Conservation (phyloP, 1,140 invertebrate species). For the Cydia splendana region DNA sequence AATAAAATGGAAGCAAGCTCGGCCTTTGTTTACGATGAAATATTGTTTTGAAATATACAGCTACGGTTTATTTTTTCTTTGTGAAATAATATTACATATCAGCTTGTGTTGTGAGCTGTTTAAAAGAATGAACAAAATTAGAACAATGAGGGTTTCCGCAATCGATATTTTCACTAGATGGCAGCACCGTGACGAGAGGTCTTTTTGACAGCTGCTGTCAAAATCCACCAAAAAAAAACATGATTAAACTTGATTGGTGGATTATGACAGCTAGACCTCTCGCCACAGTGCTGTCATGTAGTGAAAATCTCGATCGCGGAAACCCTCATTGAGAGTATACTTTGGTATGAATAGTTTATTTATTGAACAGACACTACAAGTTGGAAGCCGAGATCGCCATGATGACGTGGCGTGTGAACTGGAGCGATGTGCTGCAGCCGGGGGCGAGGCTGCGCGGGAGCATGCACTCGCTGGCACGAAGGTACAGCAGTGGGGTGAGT, state of each 20-base stretch:
- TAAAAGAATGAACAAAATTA: no score
- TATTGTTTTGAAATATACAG: neutral
- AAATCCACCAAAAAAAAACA: no score
- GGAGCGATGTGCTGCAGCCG: constrained; percentile 86
- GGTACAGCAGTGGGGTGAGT: constrained; percentile 84
- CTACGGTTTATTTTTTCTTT: neutral
- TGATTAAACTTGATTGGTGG: no score
- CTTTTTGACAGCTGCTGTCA: no score
- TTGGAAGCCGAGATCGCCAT: constrained; percentile 95
- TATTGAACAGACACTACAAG: constrained; percentile 89
- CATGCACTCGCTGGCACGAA: constrained; percentile 82
- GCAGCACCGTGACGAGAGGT: no score
- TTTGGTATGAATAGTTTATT: no score
- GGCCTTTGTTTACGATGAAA: constrained; percentile 12
- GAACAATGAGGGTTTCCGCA: no score
- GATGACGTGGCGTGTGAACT: constrained; percentile 96
- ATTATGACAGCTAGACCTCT: no score
- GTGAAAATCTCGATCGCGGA: no score
- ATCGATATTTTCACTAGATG: no score
- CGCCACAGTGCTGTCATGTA: no score
- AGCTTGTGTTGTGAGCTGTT: neutral
- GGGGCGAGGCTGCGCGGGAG: constrained; percentile 82
- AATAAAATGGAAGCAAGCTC: neutral
- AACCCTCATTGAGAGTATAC: no score
- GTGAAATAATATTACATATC: constrained; percentile 25